phyloP scores from a whole-genome alignment of 37 sponge, comb jelly and placozoan species.

The Chondrilla cf. caribensis region DNA sequence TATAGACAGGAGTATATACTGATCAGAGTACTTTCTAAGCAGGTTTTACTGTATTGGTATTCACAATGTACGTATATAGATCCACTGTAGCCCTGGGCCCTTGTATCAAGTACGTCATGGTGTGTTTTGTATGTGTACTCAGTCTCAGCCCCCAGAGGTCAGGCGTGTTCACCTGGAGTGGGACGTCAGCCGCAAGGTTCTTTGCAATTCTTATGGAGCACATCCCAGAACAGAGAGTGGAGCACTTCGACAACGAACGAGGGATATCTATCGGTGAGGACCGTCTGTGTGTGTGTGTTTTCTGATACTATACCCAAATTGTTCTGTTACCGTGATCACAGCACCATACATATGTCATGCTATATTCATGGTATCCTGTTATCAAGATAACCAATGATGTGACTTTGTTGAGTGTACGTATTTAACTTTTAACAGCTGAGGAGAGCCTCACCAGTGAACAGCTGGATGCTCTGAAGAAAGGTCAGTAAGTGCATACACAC shows the following conservation, averaged over 20 bases:
- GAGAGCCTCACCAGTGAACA: conserved; percentile 2
- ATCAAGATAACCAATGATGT: no score
- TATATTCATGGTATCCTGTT: no score
- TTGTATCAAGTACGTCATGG: no score
- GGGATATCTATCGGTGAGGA: conserved; percentile 5
- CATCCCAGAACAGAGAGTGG: not conserved
- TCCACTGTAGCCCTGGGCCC: no score
- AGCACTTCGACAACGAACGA: not conserved
- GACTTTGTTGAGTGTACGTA: no score
- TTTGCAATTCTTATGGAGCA: not conserved
- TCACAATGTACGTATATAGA: no score
- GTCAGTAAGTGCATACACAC: not conserved
- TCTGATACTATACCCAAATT: not conserved
- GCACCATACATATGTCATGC: no score
- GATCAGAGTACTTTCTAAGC: no score
- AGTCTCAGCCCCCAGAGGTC: no score
- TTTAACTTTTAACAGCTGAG: conserved; percentile 1
- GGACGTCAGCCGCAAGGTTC: not conserved
- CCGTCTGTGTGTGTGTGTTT: conserved; percentile 2
- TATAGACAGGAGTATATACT: no score
- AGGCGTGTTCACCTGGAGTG: not conserved
- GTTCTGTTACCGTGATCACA: not conserved
- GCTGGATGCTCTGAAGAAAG: not conserved
- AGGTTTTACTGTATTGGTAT: no score
- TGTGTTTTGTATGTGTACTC: no score